These are phyloP conservation scores for Callospermophilus lateralis DNA, from an alignment of 2,113 vertebrate genomes.

Conservation along the genomic window DNA sequence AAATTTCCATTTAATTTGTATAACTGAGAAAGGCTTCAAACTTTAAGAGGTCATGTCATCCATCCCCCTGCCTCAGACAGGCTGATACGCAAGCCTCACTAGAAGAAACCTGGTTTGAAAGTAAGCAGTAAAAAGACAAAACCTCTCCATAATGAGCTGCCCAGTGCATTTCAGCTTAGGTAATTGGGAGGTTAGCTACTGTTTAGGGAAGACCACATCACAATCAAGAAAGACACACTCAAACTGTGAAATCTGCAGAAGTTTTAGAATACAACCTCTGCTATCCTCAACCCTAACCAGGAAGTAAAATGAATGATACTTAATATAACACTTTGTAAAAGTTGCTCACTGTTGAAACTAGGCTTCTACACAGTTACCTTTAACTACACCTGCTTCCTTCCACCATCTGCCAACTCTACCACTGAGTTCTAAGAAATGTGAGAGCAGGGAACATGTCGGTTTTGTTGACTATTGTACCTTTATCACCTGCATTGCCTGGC, in stretches of 20 bases:
- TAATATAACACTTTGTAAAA: background rate
- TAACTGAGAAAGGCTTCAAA: background rate
- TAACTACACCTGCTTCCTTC: background rate
- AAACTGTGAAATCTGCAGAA: background rate
- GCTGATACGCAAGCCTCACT: background rate
- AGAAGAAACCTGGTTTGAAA: background rate
- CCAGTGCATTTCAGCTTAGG: background rate
- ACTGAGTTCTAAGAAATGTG: background rate
- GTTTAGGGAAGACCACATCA: background rate
- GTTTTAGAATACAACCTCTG: background rate
- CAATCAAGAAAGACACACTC: background rate
- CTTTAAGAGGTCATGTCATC: background rate
- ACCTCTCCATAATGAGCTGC: background rate
- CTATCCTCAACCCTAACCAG: background rate
- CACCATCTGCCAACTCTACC: background rate
- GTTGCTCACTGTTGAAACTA: background rate
- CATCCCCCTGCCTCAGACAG: background rate
- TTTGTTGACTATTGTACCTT: constrained; percentile 11
- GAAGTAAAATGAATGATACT: background rate
- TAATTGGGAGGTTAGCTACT: background rate
- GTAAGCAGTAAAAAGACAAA: background rate
- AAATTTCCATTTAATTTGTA: background rate
- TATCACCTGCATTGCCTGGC: background rate
- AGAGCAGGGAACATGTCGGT: background rate
- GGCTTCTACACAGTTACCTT: background rate